phyloP scores from a whole-genome alignment of 2,888 invertebrate genomes.

The Thymelicus acteon region DNA sequence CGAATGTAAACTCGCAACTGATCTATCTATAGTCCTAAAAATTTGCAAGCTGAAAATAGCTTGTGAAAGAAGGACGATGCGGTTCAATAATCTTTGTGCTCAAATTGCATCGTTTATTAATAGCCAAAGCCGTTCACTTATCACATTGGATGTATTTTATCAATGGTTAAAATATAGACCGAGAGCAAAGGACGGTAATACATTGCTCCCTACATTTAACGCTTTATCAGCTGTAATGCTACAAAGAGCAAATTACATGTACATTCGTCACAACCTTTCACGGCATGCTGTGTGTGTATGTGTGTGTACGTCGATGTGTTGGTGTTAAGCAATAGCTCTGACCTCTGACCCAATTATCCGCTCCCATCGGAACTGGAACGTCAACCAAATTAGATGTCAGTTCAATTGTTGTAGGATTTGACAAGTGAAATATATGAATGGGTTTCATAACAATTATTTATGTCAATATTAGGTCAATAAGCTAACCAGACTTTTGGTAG shows the following conservation, averaged over 20 bases:
- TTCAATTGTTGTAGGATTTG: conserved; percentile 16
- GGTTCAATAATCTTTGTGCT: too few relatives aligned
- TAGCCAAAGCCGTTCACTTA: too few relatives aligned
- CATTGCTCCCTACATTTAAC: neutral
- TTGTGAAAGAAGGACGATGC: too few relatives aligned
- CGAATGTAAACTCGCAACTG: too few relatives aligned
- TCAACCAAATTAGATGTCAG: conserved; percentile 26
- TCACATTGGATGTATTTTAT: neutral
- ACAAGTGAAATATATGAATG: conserved; percentile 12
- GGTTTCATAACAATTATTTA: neutral
- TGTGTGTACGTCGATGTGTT: conserved; percentile 1
- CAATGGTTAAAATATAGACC: neutral
- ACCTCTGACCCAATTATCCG: conserved; percentile 29
- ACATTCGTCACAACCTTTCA: conserved; percentile 9
- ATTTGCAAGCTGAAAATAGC: too few relatives aligned
- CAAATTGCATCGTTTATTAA: too few relatives aligned
- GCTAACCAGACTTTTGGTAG: neutral
- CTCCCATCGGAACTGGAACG: conserved; percentile 25
- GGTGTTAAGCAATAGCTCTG: conserved; percentile 20
- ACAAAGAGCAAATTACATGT: conserved; percentile 13
- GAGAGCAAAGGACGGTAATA: neutral
- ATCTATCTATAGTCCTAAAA: too few relatives aligned
- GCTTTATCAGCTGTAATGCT: neutral
- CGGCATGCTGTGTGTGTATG: conserved; percentile 6
- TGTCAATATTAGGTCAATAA: too few relatives aligned